Evolutionary conservation across 1,140 invertebrate species (phyloP).

Genomic region (Drosophila ficusphila): DNA sequence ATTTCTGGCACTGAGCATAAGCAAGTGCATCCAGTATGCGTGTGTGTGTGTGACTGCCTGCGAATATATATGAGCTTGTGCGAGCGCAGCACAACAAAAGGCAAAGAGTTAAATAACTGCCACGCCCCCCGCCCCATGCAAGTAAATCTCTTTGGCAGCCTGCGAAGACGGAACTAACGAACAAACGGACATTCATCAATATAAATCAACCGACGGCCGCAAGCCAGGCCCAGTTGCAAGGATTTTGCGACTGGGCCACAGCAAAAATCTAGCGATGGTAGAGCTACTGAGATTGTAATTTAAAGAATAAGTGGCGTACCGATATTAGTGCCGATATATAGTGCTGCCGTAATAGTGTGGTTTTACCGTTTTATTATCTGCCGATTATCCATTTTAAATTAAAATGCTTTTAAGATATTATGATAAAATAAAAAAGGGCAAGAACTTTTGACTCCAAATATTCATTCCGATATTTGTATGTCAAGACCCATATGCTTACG

Average conservation of each 20-base stretch:
- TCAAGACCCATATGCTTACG: neutral
- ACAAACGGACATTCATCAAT: conserved; percentile 83
- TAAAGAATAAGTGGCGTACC: too few relatives aligned
- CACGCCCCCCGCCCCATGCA: conserved; percentile 46
- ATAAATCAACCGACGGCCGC: conserved; percentile 80
- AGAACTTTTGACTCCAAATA: too few relatives aligned
- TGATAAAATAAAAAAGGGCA: too few relatives aligned
- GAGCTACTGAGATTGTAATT: too few relatives aligned
- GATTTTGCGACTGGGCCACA: neutral
- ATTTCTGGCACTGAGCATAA: conserved; percentile 77
- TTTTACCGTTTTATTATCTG: too few relatives aligned
- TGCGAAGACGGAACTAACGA: conserved; percentile 80
- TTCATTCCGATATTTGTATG: too few relatives aligned
- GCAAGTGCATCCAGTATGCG: conserved; percentile 37
- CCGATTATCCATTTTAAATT: too few relatives aligned
- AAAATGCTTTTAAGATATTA: too few relatives aligned
- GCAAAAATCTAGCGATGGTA: conserved; percentile 4
- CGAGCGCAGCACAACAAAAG: conserved; percentile 46
- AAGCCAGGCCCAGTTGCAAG: conserved; percentile 46
- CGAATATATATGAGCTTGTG: conserved; percentile 9
- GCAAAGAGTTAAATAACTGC: conserved; percentile 68
- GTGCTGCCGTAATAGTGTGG: too few relatives aligned
- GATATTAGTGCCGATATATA: neutral
- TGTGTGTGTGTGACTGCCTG: conserved; percentile 1
- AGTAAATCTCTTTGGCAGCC: conserved; percentile 79